A percentile compares a stretch with the other conserved stretches of the same genome.
Evolutionary conservation across 2,797 vertebrate species (phyloP).

Genomic region (Loriculus beryllinus): DNA sequence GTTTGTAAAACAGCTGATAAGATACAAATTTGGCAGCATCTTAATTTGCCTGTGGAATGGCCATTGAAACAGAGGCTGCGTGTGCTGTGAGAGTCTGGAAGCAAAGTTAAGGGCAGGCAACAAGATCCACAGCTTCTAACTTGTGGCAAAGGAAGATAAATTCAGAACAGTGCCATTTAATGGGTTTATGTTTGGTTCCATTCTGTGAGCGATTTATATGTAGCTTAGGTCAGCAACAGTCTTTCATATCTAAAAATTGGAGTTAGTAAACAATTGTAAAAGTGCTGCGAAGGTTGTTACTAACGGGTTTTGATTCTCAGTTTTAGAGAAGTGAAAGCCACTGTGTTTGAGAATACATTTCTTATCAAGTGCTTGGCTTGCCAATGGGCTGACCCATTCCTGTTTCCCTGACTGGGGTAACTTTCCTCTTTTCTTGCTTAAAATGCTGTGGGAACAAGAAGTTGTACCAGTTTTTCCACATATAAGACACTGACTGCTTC

Average conservation of each 20-base stretch:
- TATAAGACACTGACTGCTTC: not conserved
- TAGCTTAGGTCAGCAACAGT: not conserved
- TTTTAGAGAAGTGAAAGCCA: not conserved
- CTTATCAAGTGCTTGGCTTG: not conserved
- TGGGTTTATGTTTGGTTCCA: not conserved
- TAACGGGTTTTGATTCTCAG: not conserved
- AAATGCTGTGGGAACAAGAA: not conserved
- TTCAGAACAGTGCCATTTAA: not conserved
- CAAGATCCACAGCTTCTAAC: not conserved
- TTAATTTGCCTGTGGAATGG: not conserved
- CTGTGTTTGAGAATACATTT: not conserved
- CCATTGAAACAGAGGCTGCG: not conserved
- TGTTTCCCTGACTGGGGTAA: not conserved
- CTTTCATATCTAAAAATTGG: rapidly evolving
- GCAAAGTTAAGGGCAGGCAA: not conserved
- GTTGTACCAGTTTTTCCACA: not conserved
- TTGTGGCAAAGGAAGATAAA: not conserved
- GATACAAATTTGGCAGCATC: not conserved
- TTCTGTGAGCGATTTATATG: not conserved
- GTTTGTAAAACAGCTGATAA: not conserved
- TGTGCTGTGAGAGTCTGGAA: not conserved
- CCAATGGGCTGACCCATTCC: not conserved
- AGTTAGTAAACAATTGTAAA: not conserved
- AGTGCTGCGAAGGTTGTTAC: not conserved
- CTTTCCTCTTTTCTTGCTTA: not conserved